phyloP scores from a whole-genome alignment of 2,113 vertebrate genomes.

The Motacilla alba region DNA sequence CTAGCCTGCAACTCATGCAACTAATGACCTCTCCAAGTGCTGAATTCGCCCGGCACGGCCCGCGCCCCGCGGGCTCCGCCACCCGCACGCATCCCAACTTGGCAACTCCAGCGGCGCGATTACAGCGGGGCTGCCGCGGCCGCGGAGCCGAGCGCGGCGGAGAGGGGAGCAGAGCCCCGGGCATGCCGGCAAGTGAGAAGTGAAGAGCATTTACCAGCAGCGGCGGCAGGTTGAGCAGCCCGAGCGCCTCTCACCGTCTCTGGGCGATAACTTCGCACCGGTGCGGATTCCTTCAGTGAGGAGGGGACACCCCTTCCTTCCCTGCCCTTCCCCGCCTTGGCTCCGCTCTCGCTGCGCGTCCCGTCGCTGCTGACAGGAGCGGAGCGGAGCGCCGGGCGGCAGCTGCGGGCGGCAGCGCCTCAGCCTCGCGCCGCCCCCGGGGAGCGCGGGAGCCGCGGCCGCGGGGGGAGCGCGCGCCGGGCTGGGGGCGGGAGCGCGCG shows the following conservation, averaged over 20 bases:
- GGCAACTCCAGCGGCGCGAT: slow-evolving; percentile 55
- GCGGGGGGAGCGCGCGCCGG: too few species aligned
- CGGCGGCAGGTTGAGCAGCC: slow-evolving; percentile 70
- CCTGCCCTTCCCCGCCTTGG: not conserved
- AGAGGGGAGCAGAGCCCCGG: slow-evolving; percentile 41
- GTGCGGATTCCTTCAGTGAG: slow-evolving; percentile 74
- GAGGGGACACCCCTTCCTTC: slow-evolving; percentile 51
- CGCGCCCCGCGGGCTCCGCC: not conserved
- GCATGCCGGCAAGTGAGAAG: slow-evolving; percentile 65
- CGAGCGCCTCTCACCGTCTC: slow-evolving; percentile 73
- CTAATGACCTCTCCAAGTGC: slow-evolving; percentile 75
- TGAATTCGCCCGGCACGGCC: slow-evolving; percentile 39
- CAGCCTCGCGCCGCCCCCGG: not conserved
- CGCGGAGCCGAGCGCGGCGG: not conserved
- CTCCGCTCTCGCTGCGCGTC: not conserved
- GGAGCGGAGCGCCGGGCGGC: not conserved
- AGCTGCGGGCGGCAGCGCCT: not conserved
- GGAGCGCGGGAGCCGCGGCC: too few species aligned
- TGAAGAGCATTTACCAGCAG: slow-evolving; percentile 75
- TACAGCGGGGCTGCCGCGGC: not conserved
- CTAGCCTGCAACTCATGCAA: slow-evolving; percentile 64
- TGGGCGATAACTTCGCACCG: slow-evolving; percentile 74
- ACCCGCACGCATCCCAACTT: slow-evolving; percentile 54
- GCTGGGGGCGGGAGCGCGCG: too few species aligned
- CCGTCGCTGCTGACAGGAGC: slow-evolving; percentile 40